Conservation (phyloP, 2,797 vertebrate genomes). For the Perodicticus potto region DNA sequence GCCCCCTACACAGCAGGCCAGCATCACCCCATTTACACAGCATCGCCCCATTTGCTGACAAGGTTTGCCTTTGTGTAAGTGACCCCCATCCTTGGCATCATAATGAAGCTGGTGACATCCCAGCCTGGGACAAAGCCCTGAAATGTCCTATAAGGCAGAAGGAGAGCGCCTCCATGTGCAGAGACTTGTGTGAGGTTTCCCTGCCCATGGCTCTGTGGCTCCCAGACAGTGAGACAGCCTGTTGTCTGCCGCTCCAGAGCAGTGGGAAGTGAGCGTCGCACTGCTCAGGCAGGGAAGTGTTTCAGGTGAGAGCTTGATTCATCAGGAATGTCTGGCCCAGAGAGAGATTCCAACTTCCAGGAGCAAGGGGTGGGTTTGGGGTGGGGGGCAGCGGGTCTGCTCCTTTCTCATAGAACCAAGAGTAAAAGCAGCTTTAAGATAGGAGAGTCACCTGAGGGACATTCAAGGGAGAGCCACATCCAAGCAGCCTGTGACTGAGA, state of each 20-base stretch:
- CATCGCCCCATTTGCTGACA: fast-evolving
- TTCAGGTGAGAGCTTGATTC: neutral
- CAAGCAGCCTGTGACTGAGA: too few species aligned
- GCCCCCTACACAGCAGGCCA: neutral
- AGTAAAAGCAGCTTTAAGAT: neutral
- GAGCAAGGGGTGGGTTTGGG: neutral
- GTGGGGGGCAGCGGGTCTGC: neutral
- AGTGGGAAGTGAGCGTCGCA: conserved; percentile 42
- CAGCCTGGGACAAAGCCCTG: conserved; percentile 72
- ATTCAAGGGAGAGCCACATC: neutral
- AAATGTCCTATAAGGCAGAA: conserved; percentile 67
- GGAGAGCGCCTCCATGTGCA: conserved; percentile 24
- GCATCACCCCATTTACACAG: fast-evolving
- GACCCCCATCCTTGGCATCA: neutral
- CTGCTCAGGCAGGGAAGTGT: neutral
- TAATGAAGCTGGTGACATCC: neutral
- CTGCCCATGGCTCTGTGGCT: neutral
- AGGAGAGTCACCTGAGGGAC: neutral
- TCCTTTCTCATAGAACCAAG: neutral
- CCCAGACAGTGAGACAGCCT: conserved; percentile 44
- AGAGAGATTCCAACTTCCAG: neutral
- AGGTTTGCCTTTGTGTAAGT: fast-evolving
- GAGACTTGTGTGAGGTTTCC: conserved; percentile 25
- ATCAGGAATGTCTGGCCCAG: neutral
- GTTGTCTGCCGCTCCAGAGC: conserved; percentile 56